Evolutionary conservation across 2,797 vertebrate species (phyloP).

Genomic region (Carapus acus): DNA sequence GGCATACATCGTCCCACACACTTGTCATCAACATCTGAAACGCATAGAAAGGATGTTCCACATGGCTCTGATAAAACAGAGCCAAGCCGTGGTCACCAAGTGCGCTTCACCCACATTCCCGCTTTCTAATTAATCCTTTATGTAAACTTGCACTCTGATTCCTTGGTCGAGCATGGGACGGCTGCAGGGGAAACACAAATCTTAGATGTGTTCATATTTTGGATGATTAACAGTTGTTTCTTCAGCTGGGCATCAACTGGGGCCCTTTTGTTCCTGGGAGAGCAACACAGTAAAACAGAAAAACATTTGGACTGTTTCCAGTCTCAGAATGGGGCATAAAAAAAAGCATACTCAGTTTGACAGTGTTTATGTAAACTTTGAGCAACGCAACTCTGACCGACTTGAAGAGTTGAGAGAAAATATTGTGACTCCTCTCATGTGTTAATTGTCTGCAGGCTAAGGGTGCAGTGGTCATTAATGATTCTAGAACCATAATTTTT

Average conservation of each 20-base stretch:
- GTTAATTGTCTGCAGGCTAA: slow-evolving; percentile 49
- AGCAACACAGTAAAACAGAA: slow-evolving; percentile 15
- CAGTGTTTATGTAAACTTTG: slow-evolving; percentile 48
- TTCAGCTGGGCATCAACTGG: slow-evolving; percentile 25
- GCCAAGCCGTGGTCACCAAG: slow-evolving; percentile 45
- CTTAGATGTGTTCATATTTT: not conserved
- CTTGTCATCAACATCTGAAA: slow-evolving; percentile 71
- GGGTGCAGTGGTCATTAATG: slow-evolving; percentile 51
- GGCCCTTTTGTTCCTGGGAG: slow-evolving; percentile 16
- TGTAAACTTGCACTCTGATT: slow-evolving; percentile 26
- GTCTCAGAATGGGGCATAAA: no score
- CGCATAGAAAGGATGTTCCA: slow-evolving; percentile 58
- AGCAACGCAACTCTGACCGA: slow-evolving; percentile 37
- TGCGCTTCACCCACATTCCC: slow-evolving; percentile 26
- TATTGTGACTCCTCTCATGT: slow-evolving; percentile 32
- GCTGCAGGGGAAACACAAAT: slow-evolving; percentile 13
- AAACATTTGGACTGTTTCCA: slow-evolving; percentile 46
- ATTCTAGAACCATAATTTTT: slow-evolving; percentile 39
- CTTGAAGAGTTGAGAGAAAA: slow-evolving; percentile 41
- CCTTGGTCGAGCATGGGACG: slow-evolving; percentile 30
- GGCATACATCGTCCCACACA: slow-evolving; percentile 53
- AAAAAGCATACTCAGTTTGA: slow-evolving; percentile 46
- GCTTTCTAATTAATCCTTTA: slow-evolving; percentile 41
- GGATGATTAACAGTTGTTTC: slow-evolving; percentile 21
- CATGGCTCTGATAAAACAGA: slow-evolving; percentile 65